Base-by-base conservation (phyloP, 2,888 invertebrate species). In the Pharmacophagus antenor region DNA sequence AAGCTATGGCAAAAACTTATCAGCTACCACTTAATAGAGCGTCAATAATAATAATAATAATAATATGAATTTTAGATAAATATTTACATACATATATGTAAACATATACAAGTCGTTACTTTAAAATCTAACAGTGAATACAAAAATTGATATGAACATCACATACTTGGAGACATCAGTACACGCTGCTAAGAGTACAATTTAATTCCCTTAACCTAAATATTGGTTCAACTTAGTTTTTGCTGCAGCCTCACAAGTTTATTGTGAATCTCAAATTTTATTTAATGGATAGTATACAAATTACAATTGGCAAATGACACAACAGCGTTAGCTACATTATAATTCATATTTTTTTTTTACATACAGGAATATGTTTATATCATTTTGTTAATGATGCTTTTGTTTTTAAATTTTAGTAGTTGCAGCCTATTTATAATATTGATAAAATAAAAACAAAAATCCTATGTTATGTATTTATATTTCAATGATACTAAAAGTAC, bases 321-420 rank as follows among this genome's bases (percentile, higher is more conserved):
- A 31, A 7, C n/a, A n/a, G 10, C 4, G 42, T 42, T 18, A 44
- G 18, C 42, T 0, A 44, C n/a, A 18, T 44, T 44, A 10, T 44
- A n/a, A 15, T 44, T 44, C 4, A 44, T 44, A n/a, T n/a, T n/a
- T n/a, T n/a, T 44, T 18, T 18, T 18, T 18, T 18, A 44, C 18
- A 18, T 44, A 7, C 42, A 18, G n/a, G 17, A 44, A 44, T 18
- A 44, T 17, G 42, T 18, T 2, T 4, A 7, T 20, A 15, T 47
- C 12, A 37, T 37, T 21, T 22, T 47, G 12, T 21, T 8, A n/a
- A 37, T 37, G n/a, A 37, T n/a, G n/a, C 27, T 8, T 27, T 57
- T 31, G 17, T 50, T 2, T 50, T 57, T 51, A 51, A 17, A 37
- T 47, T 46, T 53, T 42, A 49, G 58, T 58, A 48, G 48, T 58